Conservation (phyloP, 2,888 invertebrate genomes). For the Frankliniella fusca region DNA sequence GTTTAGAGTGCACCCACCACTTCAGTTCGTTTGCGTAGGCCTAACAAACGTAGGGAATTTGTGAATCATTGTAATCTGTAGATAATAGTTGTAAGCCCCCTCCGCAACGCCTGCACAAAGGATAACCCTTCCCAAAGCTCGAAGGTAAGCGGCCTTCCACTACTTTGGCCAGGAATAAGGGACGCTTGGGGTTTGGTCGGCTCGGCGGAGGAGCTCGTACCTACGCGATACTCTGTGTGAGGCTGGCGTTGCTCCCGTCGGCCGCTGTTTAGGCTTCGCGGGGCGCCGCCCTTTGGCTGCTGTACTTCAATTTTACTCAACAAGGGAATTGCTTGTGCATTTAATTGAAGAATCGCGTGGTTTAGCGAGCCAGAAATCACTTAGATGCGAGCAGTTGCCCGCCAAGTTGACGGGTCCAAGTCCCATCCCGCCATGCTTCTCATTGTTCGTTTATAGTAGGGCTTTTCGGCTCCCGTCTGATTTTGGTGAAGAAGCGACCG, state of each 20-base stretch:
- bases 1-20: conserved; percentile 16
- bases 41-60: conserved; percentile 11
- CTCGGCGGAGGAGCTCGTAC: not conserved
- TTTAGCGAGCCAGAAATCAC: not conserved
- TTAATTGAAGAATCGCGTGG: not conserved
- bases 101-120: not conserved
- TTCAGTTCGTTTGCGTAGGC: conserved; percentile 6
- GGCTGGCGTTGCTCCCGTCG: not conserved
- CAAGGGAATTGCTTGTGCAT: not conserved
- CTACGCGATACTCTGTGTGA: not conserved
- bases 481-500: no score
- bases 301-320: not conserved
- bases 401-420: not conserved
- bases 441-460: not conserved
- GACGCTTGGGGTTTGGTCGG: not conserved
- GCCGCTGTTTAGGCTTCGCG: not conserved
- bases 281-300: not conserved
- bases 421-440: not conserved
- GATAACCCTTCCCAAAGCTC: not conserved
- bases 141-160: not conserved
- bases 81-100: not conserved
- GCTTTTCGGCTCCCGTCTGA: no score
- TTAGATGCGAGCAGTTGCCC: not conserved
- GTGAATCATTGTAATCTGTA: conserved; percentile 14
- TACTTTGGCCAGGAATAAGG: not conserved